Percentiles rank a stretch among this genome's conserved stretches.
Conservation (phyloP, 2,888 invertebrate species). For the Belgica antarctica region DNA sequence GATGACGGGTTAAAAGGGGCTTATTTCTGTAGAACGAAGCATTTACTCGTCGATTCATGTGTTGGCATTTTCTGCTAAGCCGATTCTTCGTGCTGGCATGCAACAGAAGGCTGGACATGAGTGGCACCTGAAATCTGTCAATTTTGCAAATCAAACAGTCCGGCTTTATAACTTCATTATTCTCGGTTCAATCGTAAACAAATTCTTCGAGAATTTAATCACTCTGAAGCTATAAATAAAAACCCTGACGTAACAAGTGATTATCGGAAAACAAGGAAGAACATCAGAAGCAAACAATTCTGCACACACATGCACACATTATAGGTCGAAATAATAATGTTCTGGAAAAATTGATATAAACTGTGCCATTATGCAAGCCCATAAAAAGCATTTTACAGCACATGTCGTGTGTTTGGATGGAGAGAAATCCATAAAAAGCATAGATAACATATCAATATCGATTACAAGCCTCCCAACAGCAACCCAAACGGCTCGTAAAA, state of each 20-base stretch:
- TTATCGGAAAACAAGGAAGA: background rate
- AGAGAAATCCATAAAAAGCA: constrained; percentile 17
- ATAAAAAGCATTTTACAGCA: constrained; percentile 17
- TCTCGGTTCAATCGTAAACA: background rate
- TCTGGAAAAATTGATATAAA: constrained; percentile 14
- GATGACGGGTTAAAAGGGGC: too few species aligned
- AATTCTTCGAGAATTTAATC: background rate
- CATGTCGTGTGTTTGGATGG: constrained; percentile 9
- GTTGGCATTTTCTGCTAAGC: background rate
- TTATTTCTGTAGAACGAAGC: too few species aligned
- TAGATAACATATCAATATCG: constrained; percentile 32
- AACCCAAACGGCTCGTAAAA: background rate
- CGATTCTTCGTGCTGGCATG: background rate
- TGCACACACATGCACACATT: background rate
- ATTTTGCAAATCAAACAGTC: background rate
- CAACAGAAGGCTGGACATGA: background rate
- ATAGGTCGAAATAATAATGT: background rate
- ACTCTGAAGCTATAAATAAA: constrained; percentile 5
- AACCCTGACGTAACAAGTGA: constrained; percentile 12
- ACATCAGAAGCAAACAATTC: background rate
- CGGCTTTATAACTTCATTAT: constrained; percentile 15
- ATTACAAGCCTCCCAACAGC: constrained; percentile 22
- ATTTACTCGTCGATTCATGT: background rate
- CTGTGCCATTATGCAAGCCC: constrained; percentile 23
- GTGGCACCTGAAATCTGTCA: background rate